Evolutionary conservation across 2,888 invertebrate species (phyloP).

Genomic region (Morpho deidamia): DNA sequence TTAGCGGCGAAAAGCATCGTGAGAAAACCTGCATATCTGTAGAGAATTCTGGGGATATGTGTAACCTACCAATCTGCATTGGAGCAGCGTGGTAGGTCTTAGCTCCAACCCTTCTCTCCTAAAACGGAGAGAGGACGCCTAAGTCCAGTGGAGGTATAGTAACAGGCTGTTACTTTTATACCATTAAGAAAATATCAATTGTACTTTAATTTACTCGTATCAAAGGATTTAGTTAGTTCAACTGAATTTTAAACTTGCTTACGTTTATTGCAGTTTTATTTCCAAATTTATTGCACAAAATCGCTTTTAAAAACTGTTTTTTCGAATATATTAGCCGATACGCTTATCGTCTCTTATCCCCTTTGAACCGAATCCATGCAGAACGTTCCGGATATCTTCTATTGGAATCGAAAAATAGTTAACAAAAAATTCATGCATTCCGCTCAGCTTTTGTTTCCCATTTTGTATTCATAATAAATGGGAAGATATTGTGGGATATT

Average conservation of each 20-base stretch:
- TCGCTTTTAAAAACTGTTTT: conserved; percentile 7
- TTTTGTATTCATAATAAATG: conserved; percentile 6
- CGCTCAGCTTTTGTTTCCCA: conserved; percentile 20
- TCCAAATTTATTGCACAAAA: conserved; percentile 3
- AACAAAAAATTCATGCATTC: conserved; percentile 10
- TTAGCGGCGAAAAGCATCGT: too few species aligned
- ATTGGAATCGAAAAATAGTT: conserved; percentile 11
- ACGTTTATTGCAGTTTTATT: not conserved
- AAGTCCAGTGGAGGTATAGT: too few species aligned
- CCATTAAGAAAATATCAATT: too few species aligned
- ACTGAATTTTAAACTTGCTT: not conserved
- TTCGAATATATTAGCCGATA: conserved; percentile 11
- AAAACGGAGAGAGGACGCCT: too few species aligned
- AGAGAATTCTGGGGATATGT: too few species aligned
- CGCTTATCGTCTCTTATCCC: conserved; percentile 6
- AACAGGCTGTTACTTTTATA: too few species aligned
- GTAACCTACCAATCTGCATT: too few species aligned
- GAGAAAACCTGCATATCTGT: too few species aligned
- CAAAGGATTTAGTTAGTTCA: too few species aligned
- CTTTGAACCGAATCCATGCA: conserved; percentile 5
- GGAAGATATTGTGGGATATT: conserved; percentile 1
- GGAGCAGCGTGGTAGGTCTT: too few species aligned
- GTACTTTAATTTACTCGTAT: too few species aligned
- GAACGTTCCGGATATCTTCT: conserved; percentile 8
- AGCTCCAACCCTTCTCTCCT: too few species aligned